Base-by-base conservation (phyloP, 2,888 invertebrate genomes). In the Heliconius ismenius region DNA sequence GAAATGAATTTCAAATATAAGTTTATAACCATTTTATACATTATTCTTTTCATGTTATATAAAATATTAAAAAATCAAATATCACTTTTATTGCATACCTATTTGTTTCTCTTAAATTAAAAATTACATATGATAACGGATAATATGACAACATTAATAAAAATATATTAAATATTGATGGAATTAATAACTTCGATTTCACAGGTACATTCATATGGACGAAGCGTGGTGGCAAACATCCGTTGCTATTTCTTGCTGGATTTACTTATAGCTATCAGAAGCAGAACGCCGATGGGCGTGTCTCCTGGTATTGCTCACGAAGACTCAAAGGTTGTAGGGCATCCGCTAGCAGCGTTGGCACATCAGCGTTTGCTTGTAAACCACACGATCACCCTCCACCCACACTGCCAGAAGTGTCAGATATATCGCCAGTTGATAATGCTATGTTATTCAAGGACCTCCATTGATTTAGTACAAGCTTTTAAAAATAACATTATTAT, bases 241-340 rank as follows among this genome's bases (percentile, higher is more conserved):
- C 93, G 0, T 85, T 93, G 0, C 89, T 94, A 0, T 86, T 92
- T 13, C 85, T 92, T 32, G 80, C 83, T 10, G 91, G 91, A 6
- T 93, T 90, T 83, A 93, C 93, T 1, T 94, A 91, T 85, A 93
- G 92, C 79, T 93, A 89, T 78, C 93, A 94, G 83, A 93, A 93
- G 81, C 86, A 87, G 78, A 93, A 93, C 79, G 93, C 90, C 13
- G 89, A 92, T 79, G 93, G 93, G 3, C 86, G 92, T 65, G 84
- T 92, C 79, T 91, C 91, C 36, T 94, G 94, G 94, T 93, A 93
- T 82, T 94, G 94, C 79, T 94, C 94, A 0, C 83, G 92, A 79
- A 88, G 93, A 76, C 83, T 93, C 68, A 92, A 90, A 73, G 94
- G 94, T 0, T 94, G 94, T 82, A 87, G 89, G 68, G 91, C 92